A percentile compares a stretch with the other conserved stretches of the same genome.
Evolutionary conservation across 2,113 vertebrate genomes (phyloP).

Genomic region (Neopipo cinnamomea): DNA sequence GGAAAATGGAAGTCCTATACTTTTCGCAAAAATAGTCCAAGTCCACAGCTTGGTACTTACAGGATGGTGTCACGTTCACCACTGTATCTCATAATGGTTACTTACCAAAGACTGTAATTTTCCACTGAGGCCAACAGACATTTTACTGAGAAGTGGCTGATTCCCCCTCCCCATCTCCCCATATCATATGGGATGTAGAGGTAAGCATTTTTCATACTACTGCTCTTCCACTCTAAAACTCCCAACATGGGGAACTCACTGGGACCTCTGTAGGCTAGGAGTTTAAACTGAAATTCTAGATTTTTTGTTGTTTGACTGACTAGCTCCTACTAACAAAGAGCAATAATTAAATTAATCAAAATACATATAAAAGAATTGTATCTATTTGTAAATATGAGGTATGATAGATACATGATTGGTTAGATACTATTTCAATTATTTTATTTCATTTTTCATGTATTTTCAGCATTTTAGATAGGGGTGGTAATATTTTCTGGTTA

Average conservation of each 20-base stretch:
- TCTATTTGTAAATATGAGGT: neutral
- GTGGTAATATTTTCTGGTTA: neutral
- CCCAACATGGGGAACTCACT: neutral
- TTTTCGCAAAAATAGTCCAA: neutral
- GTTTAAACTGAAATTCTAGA: neutral
- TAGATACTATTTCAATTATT: neutral
- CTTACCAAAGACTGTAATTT: neutral
- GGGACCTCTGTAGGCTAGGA: neutral
- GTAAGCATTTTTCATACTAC: neutral
- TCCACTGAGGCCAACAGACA: neutral
- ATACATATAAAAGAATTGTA: neutral
- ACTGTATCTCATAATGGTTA: neutral
- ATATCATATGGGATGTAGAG: neutral
- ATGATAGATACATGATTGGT: neutral
- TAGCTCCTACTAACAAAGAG: neutral
- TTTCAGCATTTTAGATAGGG: neutral
- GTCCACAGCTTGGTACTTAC: neutral
- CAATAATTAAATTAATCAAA: neutral
- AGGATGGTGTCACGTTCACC: neutral
- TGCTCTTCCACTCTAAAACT: neutral
- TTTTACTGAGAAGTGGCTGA: neutral
- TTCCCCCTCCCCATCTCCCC: neutral
- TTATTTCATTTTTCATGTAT: neutral
- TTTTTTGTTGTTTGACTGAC: neutral
- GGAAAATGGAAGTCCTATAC: neutral